These are phyloP conservation scores for Actinemys pallida DNA, from an alignment of 2,113 vertebrate genomes.

Conservation along the genomic window DNA sequence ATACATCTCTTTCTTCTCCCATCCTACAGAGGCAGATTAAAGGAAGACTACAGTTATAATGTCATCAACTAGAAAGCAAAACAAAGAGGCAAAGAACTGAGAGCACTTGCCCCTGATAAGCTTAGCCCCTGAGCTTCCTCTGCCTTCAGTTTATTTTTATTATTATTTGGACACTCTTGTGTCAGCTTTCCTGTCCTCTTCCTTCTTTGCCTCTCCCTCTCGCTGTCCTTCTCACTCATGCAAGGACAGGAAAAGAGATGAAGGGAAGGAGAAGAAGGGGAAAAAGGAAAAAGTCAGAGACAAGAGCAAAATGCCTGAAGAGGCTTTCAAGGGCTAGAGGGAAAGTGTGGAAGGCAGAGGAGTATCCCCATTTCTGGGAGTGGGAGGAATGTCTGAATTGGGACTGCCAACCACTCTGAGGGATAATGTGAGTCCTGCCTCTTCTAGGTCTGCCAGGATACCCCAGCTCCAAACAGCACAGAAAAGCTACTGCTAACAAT, in stretches of 20 bases:
- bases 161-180: not conserved
- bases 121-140: not conserved
- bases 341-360: not conserved
- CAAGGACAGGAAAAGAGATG: not conserved
- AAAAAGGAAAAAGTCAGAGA: slow-evolving; percentile 6
- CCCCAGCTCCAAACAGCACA: not conserved
- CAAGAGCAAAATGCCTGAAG: slow-evolving; percentile 15
- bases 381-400: not conserved
- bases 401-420: not conserved
- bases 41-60: not conserved
- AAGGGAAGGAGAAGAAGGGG: not conserved
- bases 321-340: slow-evolving; percentile 4
- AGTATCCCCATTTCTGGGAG: not conserved
- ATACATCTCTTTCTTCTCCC: not conserved
- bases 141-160: not conserved
- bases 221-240: not conserved
- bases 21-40: not conserved
- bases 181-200: not conserved
- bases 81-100: not conserved
- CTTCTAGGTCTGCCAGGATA: not conserved
- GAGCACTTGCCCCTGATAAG: not conserved
- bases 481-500: not conserved
- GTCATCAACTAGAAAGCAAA: not conserved
- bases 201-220: not conserved
- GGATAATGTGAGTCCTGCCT: not conserved